Base-by-base conservation (phyloP, 2,113 vertebrate genomes). In the Clupea harengus region DNA sequence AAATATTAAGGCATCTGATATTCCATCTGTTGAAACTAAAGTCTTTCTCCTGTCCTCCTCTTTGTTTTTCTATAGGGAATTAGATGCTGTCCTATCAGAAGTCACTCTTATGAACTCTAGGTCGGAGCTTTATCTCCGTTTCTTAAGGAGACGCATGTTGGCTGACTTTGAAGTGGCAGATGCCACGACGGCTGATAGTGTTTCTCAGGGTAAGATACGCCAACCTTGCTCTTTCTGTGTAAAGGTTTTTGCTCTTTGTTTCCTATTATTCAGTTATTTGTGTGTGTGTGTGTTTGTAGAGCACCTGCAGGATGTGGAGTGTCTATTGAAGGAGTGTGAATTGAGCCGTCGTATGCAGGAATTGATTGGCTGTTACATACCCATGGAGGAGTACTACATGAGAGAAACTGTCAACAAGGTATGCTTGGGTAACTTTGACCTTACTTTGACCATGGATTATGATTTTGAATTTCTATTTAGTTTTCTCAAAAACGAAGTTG, bases 371-470 rank as follows among this genome's bases (percentile, higher is more conserved):
- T 98, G 95, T 82, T 99, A 99, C 82, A 96, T 99, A 90, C 98
- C 98, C 81, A 99, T 99, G 98, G 98, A 99, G 89, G 97, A 99
- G 87, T 99, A 98, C 89, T 99, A 99, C 94, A 99, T 99, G 98
- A 96, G 97, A 83, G 98, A 99, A 91, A 97, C 97, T 0, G 98
- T 99, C 84, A 99, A 97, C 92, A 99, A 99, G 97, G 39, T 39
- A 39, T 39, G 39, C 39, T 39, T 39, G 39, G 39, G 39, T 39
- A 1, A 39, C 39, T 39, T 39, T 39, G 39, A 39, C 39, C 39
- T 39, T 39, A 39, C 39, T 39, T 39, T 39, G 39, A 39, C 39
- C 39, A 1, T 39, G 1, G 39, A 39, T 39, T 39, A 39, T 39
- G 39, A 39, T 1, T 39, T 39, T 39, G 1, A 39, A 39, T 39